Evolutionary conservation across 2,113 vertebrate species (phyloP), one percentile per base, ranked within the genome.

Genomic region (Campylomormyrus tamandua): DNA sequence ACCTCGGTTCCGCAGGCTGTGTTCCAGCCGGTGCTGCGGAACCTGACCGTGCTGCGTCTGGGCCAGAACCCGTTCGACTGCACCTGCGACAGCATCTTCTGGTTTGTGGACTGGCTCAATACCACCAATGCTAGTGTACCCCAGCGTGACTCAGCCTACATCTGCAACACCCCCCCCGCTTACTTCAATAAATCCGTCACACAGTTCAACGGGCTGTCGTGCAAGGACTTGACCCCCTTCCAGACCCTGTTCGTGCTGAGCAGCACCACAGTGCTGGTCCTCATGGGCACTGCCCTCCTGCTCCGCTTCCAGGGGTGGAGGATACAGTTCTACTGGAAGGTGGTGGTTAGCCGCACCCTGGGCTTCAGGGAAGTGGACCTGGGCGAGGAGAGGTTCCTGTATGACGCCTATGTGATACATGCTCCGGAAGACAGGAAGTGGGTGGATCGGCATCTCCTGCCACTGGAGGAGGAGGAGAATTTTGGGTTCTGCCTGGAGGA

Each of bases 61-160:
- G 93, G 94, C 87, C 96, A 93, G 88, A 99, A 99, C 91, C 98
- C 98, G 0, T 99, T 98, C 89, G 98, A 99, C 74, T 99, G 98
- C 91, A 99, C 98, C 0, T 99, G 98, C 91, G 98, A 98, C 92
- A 98, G 98, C 92, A 97, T 99, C 49, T 90, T 97, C 89, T 99
- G 98, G 98, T 99, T 99, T 90, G 95, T 95, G 21, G 94, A 90
- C 0, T 99, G 98, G 98, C 94, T 99, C 45, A 98, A 98, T 89
- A 21, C 1, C 35, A 98, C 96, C 5, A 96, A 95, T 1, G 88
- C 93, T 1, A 94, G 89, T 2, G 92, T 99, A 46, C 93, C 96
- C 1, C 95, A 92, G 21, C 48, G 96, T 10, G 88, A 45, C 0
- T 94, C 93, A 0, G 94, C 94, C 88, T 99, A 99, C 17, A 52